Percentiles rank a stretch among this genome's conserved stretches.
These are phyloP conservation scores for Mallotus villosus DNA, from an alignment of 2,797 vertebrate species.

Conservation along the genomic window DNA sequence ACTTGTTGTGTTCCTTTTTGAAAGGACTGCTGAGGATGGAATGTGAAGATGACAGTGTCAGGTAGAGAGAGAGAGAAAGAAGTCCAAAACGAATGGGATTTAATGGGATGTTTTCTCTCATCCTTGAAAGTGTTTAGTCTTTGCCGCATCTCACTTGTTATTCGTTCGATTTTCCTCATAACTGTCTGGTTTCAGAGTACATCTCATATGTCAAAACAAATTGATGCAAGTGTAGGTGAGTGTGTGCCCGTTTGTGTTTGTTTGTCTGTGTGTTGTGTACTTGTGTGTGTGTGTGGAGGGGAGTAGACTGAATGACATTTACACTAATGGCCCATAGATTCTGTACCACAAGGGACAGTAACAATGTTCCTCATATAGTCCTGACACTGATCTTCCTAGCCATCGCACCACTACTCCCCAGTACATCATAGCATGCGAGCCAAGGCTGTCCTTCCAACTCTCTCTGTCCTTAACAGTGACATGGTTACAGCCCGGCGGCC, in stretches of 20 bases:
- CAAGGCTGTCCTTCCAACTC: background rate
- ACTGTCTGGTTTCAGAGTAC: constrained; percentile 30
- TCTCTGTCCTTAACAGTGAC: too few species aligned
- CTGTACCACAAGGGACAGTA: background rate
- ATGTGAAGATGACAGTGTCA: constrained; percentile 21
- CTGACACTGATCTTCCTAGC: background rate
- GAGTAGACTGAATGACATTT: too few species aligned
- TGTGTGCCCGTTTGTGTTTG: constrained; percentile 9
- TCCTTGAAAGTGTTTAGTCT: constrained; percentile 27
- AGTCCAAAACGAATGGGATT: constrained; percentile 30
- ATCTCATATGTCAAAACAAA: constrained; percentile 37
- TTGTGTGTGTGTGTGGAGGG: background rate
- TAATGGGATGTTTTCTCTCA: constrained; percentile 35
- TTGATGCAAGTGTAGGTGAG: constrained; percentile 19
- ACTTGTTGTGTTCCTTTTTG: background rate
- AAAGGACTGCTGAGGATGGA: constrained; percentile 25
- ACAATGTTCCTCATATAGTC: background rate
- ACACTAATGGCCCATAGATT: background rate
- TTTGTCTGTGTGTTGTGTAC: background rate
- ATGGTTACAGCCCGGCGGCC: too few species aligned
- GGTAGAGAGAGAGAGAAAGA: constrained; percentile 2
- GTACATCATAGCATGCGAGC: background rate
- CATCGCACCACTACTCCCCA: too few species aligned
- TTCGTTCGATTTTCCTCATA: constrained; percentile 30
- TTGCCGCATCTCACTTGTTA: constrained; percentile 14